Evolutionary conservation across 2,888 invertebrate genomes (phyloP).

Genomic region (Eupelmus urozonus): DNA sequence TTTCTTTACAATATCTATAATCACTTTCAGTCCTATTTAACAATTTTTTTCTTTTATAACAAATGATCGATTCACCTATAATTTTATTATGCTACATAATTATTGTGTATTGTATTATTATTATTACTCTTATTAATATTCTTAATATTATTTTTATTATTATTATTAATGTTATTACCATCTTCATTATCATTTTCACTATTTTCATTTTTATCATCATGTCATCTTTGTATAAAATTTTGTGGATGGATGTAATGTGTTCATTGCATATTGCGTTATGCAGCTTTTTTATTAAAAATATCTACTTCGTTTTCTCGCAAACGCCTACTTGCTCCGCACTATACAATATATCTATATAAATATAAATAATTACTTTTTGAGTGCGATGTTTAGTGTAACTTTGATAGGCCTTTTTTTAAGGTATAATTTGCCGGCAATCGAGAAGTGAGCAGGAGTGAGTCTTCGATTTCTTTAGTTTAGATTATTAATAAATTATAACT

Average conservation of each 20-base stretch:
- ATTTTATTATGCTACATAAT: slow-evolving; percentile 65
- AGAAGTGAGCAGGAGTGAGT: slow-evolving; percentile 40
- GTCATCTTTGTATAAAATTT: slow-evolving; percentile 66
- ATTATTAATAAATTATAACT: slow-evolving; percentile 56
- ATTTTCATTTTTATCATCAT: slow-evolving; percentile 59
- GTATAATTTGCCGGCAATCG: slow-evolving; percentile 28
- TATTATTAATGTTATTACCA: slow-evolving; percentile 47
- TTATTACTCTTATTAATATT: slow-evolving; percentile 52
- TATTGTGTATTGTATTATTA: slow-evolving; percentile 59
- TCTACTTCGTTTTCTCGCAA: slow-evolving; percentile 44
- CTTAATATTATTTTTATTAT: slow-evolving; percentile 59
- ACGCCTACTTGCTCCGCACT: slow-evolving; percentile 54
- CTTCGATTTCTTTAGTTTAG: slow-evolving; percentile 52
- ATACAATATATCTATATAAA: slow-evolving; percentile 28
- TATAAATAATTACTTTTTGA: slow-evolving; percentile 26
- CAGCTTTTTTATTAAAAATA: slow-evolving; percentile 55
- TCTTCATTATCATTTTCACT: slow-evolving; percentile 54
- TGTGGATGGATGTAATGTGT: slow-evolving; percentile 72
- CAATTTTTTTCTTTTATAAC: slow-evolving; percentile 68
- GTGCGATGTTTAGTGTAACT: slow-evolving; percentile 45
- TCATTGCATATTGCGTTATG: slow-evolving; percentile 67
- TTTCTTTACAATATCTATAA: slow-evolving; percentile 51
- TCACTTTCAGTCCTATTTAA: slow-evolving; percentile 69
- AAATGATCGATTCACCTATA: slow-evolving; percentile 67
- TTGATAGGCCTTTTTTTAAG: slow-evolving; percentile 46